Conservation (phyloP, 1,140 invertebrate species). For the Melipona quadrifasciata region DNA sequence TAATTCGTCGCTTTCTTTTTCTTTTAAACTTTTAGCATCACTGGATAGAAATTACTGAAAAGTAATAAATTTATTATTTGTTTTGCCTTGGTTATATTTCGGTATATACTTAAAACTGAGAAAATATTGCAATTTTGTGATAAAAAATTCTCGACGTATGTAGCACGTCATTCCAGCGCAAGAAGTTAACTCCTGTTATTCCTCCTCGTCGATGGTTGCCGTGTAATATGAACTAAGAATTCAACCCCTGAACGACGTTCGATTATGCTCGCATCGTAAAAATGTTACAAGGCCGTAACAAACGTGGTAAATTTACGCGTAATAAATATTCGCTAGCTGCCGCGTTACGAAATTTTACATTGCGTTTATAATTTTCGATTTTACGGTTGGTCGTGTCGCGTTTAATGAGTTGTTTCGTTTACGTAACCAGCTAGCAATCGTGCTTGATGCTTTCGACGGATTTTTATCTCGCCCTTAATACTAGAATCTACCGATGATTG, state of each 20-base stretch:
- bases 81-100: too few relatives aligned
- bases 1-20: too few relatives aligned
- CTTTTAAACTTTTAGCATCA: too few relatives aligned
- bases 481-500: too few relatives aligned
- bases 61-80: too few relatives aligned
- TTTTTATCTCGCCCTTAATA: too few relatives aligned
- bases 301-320: background rate
- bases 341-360: background rate
- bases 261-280: background rate
- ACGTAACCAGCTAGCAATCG: background rate
- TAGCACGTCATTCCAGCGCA: too few relatives aligned
- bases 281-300: background rate
- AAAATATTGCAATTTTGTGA: too few relatives aligned
- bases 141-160: too few relatives aligned
- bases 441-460: background rate
- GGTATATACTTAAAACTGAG: too few relatives aligned
- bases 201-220: background rate
- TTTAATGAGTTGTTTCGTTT: background rate
- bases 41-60: too few relatives aligned
- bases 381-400: background rate
- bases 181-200: conserved; percentile 45
- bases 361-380: background rate
- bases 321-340: background rate
- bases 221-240: background rate
- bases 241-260: background rate